Evolutionary conservation across 2,797 vertebrate species (phyloP).

Genomic region (Argyrosomus regius): DNA sequence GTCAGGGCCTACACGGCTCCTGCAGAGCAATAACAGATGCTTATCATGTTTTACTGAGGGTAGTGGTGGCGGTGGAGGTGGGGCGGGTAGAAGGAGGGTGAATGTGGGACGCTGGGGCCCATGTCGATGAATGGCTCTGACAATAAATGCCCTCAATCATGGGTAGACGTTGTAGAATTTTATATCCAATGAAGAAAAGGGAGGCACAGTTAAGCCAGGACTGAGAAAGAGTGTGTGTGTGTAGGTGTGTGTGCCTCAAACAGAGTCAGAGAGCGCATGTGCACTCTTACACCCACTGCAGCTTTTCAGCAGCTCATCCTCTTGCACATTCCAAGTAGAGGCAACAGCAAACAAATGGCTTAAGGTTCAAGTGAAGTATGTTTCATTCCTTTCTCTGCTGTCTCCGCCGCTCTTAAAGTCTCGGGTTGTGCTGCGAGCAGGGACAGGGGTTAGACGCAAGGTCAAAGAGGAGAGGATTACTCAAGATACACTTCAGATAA

Average conservation of each 20-base stretch:
- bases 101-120: constrained; percentile 45
- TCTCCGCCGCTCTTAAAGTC: constrained; percentile 49
- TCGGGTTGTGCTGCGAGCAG: constrained; percentile 35
- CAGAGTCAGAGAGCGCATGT: constrained; percentile 53
- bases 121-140: constrained; percentile 51
- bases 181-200: constrained; percentile 26
- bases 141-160: constrained; percentile 71
- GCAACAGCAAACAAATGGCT: constrained; percentile 81
- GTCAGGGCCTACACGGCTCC: constrained; percentile 73
- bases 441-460: constrained; percentile 64
- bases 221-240: constrained; percentile 14
- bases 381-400: constrained; percentile 68
- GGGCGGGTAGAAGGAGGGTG: constrained; percentile 16
- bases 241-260: constrained; percentile 27
- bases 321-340: constrained; percentile 77
- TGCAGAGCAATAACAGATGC: constrained; percentile 77
- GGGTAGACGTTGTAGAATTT: constrained; percentile 47
- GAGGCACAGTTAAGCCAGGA: constrained; percentile 37
- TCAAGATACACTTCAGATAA: constrained; percentile 79
- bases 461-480: constrained; percentile 78
- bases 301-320: constrained; percentile 76
- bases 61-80: constrained; percentile 25
- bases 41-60: constrained; percentile 79
- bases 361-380: constrained; percentile 76
- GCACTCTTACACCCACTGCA: constrained; percentile 62